Percentiles rank a stretch among this genome's conserved stretches.
Evolutionary conservation across 2,888 invertebrate species (phyloP).

Genomic region (Sinopyrophorus schimmeli): DNA sequence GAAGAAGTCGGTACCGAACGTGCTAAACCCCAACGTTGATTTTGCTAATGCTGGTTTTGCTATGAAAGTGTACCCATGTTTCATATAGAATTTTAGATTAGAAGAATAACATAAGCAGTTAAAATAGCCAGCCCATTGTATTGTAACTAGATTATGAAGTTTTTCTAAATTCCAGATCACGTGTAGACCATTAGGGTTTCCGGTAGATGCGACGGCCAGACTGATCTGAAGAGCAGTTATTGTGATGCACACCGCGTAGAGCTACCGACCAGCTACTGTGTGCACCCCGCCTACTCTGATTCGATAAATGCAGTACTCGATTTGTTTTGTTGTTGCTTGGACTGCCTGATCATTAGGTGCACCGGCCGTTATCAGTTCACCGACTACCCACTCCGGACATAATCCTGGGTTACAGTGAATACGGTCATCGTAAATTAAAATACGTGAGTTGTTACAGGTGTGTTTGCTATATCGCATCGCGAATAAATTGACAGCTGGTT

Average conservation of each 20-base stretch:
- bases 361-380: conserved; percentile 38
- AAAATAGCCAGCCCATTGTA: conserved; percentile 50
- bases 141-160: conserved; percentile 50
- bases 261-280: conserved; percentile 43
- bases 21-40: no score
- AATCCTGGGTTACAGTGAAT: conserved; percentile 21
- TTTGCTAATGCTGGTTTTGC: no score
- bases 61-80: no score
- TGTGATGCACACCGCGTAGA: conserved; percentile 52
- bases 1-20: no score
- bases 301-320: conserved; percentile 53
- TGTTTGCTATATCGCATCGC: conserved; percentile 4
- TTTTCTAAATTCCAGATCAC: conserved; percentile 54
- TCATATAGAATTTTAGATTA: conserved; percentile 36
- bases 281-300: conserved; percentile 52
- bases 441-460: conserved; percentile 17
- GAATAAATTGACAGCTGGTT: no score
- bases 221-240: conserved; percentile 41
- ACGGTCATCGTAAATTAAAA: conserved; percentile 36
- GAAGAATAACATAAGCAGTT: conserved; percentile 42
- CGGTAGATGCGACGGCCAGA: conserved; percentile 44
- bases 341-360: conserved; percentile 46
- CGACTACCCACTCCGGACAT: conserved; percentile 30
- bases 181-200: conserved; percentile 56
- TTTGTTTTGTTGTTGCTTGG: conserved; percentile 48